Percentiles rank a stretch among this genome's conserved stretches.
Conservation (phyloP, 37 sponge, comb jelly and placozoan species). For the Beroe ovata region DNA sequence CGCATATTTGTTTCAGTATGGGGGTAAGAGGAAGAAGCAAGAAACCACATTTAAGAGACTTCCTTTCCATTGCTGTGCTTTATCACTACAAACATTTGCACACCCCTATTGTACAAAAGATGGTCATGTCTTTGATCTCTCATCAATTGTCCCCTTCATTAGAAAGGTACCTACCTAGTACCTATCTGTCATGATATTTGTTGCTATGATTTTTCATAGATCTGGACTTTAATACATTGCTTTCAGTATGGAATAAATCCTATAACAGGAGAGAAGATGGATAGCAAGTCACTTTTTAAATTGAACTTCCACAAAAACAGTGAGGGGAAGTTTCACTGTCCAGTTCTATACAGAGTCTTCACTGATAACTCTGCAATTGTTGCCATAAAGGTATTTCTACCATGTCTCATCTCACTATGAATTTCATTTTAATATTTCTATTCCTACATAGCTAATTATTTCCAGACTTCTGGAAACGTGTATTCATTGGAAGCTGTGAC, state of each 20-base stretch:
- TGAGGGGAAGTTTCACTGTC: conserved; percentile 91
- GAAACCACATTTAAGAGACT: conserved; percentile 76
- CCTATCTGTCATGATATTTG: too few species aligned
- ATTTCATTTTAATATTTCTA: too few species aligned
- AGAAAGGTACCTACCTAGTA: conserved; percentile 57
- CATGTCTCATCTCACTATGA: too few species aligned
- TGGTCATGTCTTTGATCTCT: conserved; percentile 84
- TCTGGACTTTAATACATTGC: not conserved
- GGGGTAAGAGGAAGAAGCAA: conserved; percentile 79
- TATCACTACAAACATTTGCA: conserved; percentile 94
- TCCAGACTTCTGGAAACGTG: conserved; percentile 85
- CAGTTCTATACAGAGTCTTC: conserved; percentile 91
- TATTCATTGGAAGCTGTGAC: conserved; percentile 85
- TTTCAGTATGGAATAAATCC: conserved; percentile 55
- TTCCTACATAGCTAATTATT: too few species aligned
- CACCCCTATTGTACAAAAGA: conserved; percentile 86
- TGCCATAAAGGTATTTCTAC: conserved; percentile 80
- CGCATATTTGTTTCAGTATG: conserved; percentile 71
- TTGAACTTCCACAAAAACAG: conserved; percentile 91
- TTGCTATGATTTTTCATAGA: too few species aligned
- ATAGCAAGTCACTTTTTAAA: conserved; percentile 79
- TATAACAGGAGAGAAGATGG: conserved; percentile 69
- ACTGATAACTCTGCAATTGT: conserved; percentile 92
- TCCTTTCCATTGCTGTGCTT: conserved; percentile 90
- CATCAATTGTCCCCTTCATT: conserved; percentile 56